phyloP scores from a whole-genome alignment of 2,113 vertebrate species.

The Actenoides hombroni region DNA sequence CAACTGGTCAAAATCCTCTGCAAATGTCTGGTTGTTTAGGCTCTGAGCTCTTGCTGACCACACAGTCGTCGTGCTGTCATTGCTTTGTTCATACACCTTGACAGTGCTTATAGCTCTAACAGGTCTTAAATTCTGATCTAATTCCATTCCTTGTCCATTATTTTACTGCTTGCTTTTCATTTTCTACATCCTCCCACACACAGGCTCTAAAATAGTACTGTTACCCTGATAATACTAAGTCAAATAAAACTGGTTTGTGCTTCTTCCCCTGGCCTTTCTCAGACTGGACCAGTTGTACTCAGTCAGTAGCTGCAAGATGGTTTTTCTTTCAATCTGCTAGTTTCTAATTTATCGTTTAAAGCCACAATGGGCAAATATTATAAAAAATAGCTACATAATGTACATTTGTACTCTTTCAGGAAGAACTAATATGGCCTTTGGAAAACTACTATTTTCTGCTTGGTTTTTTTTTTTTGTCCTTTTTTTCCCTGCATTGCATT shows the following conservation, averaged over 20 bases:
- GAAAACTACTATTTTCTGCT: neutral
- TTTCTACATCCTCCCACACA: conserved; percentile 34
- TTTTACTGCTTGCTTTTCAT: conserved; percentile 63
- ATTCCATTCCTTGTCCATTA: conserved; percentile 55
- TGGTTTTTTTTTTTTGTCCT: neutral
- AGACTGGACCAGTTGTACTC: neutral
- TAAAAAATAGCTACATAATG: neutral
- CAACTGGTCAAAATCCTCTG: neutral
- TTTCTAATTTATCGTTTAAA: conserved; percentile 10
- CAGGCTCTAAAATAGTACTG: conserved; percentile 18
- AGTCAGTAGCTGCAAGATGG: neutral
- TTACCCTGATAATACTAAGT: conserved; percentile 29
- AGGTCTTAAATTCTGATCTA: conserved; percentile 48
- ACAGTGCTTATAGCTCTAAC: conserved; percentile 25
- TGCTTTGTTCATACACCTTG: conserved; percentile 34
- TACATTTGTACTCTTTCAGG: neutral
- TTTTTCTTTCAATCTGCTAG: neutral
- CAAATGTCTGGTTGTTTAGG: neutral
- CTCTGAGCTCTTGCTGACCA: conserved; percentile 47
- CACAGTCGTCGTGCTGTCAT: neutral
- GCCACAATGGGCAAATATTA: neutral
- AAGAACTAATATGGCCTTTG: neutral
- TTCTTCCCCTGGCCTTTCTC: neutral
- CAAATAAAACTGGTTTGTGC: conserved; percentile 23
- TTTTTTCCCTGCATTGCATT: neutral